phyloP scores from a whole-genome alignment of 2,113 vertebrate species.

The Otocyon megalotis region DNA sequence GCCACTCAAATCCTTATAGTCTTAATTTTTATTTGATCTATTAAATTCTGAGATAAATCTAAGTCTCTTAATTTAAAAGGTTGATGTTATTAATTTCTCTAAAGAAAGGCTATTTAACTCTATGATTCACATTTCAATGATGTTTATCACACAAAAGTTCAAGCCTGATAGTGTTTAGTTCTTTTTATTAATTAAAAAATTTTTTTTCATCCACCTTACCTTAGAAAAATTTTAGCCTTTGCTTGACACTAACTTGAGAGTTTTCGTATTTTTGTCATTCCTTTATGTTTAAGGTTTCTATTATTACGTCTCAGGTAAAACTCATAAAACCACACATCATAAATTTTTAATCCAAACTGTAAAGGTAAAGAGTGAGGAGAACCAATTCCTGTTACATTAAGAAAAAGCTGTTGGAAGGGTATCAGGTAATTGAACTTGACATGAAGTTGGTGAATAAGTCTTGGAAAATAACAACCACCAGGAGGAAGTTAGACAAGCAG shows the following conservation, averaged over 20 bases:
- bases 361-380: background rate
- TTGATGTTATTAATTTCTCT: background rate
- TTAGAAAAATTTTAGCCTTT: background rate
- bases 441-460: background rate
- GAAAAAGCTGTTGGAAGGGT: background rate
- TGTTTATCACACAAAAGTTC: background rate
- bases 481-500: background rate
- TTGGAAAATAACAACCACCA: conserved; percentile 1
- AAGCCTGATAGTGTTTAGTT: background rate
- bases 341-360: background rate
- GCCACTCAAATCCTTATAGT: background rate
- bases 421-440: background rate
- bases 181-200: conserved; percentile 24
- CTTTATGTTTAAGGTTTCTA: background rate
- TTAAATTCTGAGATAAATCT: conserved; percentile 30
- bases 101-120: background rate
- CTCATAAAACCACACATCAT: background rate
- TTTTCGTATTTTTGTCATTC: background rate
- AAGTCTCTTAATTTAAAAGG: background rate
- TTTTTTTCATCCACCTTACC: background rate
- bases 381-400: conserved; percentile 8
- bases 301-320: background rate
- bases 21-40: background rate
- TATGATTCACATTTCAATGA: background rate
- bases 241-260: background rate